Evolutionary conservation across 2,113 vertebrate genomes (phyloP).

Genomic region (Lampris megalopsis): DNA sequence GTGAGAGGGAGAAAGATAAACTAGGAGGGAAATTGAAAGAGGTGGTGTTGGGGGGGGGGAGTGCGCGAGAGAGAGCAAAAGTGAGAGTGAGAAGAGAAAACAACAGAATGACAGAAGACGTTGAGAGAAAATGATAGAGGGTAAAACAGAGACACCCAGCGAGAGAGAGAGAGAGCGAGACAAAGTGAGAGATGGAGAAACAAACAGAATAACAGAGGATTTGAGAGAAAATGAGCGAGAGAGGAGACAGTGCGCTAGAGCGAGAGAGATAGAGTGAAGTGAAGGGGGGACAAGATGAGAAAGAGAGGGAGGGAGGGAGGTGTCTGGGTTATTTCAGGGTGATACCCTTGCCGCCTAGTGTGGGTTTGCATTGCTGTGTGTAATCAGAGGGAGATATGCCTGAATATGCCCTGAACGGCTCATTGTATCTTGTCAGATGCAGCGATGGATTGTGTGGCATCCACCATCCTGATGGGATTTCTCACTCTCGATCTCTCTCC

Average conservation of each 20-base stretch:
- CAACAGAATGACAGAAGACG: too few relatives aligned
- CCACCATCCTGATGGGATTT: constrained; percentile 50
- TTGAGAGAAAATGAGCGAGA: constrained; percentile 40
- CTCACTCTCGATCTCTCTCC: constrained; percentile 35
- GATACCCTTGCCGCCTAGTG: constrained; percentile 55
- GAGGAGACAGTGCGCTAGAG: constrained; percentile 21
- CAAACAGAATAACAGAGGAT: too few relatives aligned
- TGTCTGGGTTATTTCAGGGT: constrained; percentile 62
- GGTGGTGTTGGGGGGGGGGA: too few relatives aligned
- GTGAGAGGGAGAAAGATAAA: too few relatives aligned
- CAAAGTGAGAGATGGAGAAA: too few relatives aligned
- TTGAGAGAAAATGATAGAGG: too few relatives aligned
- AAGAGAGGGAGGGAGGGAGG: constrained; percentile 26
- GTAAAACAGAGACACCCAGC: too few relatives aligned
- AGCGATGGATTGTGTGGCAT: constrained; percentile 36
- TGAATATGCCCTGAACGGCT: constrained; percentile 57
- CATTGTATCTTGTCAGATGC: constrained; percentile 48
- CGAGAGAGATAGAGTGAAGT: constrained; percentile 38
- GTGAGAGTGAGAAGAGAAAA: too few relatives aligned
- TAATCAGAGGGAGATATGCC: constrained; percentile 53
- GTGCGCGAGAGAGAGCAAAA: too few relatives aligned
- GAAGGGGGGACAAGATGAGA: constrained; percentile 6
- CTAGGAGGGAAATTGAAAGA: too few relatives aligned
- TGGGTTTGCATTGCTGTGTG: constrained; percentile 61
- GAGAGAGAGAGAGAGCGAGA: too few relatives aligned